Conservation (phyloP, 1,140 invertebrate species). For the Pseudobourletiella spinata region DNA sequence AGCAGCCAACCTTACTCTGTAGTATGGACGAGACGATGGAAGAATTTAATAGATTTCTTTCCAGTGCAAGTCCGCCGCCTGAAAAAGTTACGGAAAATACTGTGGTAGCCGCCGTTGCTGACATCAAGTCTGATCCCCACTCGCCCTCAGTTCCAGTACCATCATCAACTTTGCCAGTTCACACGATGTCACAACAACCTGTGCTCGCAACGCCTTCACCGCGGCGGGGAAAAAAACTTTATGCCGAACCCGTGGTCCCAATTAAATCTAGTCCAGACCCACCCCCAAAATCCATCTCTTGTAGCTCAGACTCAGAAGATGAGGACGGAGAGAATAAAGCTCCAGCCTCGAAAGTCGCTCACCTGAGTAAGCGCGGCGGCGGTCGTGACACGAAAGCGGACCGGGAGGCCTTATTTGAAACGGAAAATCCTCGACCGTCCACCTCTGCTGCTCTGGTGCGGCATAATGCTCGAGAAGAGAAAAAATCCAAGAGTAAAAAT, state of each 20-base stretch:
- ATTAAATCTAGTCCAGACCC: neutral
- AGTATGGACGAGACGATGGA: no score
- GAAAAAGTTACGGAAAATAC: no score
- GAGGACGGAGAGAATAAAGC: neutral
- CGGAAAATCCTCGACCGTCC: constrained; percentile 14
- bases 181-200: no score
- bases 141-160: no score
- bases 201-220: neutral
- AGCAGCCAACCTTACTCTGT: no score
- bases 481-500: neutral
- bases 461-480: neutral
- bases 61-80: no score
- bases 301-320: neutral
- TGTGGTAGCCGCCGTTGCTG: no score
- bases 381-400: constrained; percentile 7
- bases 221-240: neutral
- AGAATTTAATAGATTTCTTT: no score
- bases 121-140: no score
- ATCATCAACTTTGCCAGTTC: no score
- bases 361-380: neutral
- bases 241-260: neutral
- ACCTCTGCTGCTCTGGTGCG: constrained; percentile 5
- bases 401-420: constrained; percentile 1
- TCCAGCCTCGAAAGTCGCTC: neutral
- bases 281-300: neutral